Conservation (phyloP, 2,113 vertebrate genomes). For the Grammomys surdaster region DNA sequence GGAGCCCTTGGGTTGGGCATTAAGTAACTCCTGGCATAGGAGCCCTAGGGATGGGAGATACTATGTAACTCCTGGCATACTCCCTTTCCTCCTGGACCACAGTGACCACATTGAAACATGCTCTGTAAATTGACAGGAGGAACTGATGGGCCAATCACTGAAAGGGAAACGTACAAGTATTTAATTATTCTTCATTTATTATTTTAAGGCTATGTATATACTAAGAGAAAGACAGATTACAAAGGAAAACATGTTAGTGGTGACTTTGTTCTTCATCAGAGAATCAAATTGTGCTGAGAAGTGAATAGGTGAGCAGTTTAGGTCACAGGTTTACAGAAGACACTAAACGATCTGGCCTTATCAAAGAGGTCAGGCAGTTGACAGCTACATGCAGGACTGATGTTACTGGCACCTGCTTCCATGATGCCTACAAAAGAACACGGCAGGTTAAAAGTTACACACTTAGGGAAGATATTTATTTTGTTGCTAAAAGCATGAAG, state of each 20-base stretch:
- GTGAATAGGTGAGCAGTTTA: conserved; percentile 41
- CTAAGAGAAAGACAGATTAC: conserved; percentile 19
- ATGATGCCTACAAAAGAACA: conserved; percentile 24
- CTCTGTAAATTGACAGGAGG: neutral
- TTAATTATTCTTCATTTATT: conserved; percentile 2
- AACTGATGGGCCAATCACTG: neutral
- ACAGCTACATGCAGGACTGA: neutral
- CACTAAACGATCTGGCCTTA: neutral
- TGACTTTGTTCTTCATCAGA: neutral
- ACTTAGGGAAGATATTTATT: conserved; percentile 61
- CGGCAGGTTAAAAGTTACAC: neutral
- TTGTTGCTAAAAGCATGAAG: conserved; percentile 50
- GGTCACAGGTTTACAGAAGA: conserved; percentile 32
- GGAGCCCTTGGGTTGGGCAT: neutral
- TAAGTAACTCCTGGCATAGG: neutral
- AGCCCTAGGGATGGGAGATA: neutral
- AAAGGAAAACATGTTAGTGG: neutral
- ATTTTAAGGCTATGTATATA: neutral
- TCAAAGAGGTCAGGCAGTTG: conserved; percentile 21
- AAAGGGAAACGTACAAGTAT: neutral
- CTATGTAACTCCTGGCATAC: neutral
- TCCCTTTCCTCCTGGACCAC: neutral
- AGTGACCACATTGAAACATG: neutral
- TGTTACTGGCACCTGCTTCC: neutral
- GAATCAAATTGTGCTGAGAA: neutral